Conservation (phyloP, 1,140 invertebrate genomes). For the Carposina sasakii region DNA sequence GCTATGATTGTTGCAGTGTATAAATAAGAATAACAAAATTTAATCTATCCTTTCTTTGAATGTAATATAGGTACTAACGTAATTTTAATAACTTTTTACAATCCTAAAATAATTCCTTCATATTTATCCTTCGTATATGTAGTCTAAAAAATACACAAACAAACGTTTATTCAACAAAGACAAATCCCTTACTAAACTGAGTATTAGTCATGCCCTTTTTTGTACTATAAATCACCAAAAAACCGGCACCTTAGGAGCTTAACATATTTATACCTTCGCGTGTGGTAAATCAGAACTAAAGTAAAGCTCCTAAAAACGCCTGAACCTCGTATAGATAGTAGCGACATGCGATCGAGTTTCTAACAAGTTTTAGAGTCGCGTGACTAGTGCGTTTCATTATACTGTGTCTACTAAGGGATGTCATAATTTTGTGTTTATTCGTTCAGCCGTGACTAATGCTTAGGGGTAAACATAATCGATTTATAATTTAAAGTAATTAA, state of each 20-base stretch:
- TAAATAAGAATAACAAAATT: too few relatives aligned
- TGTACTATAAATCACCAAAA: conserved; percentile 62
- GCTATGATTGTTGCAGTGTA: too few relatives aligned
- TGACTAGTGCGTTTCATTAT: conserved; percentile 44
- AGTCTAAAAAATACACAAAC: conserved; percentile 1
- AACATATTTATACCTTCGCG: too few relatives aligned
- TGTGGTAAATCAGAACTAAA: too few relatives aligned
- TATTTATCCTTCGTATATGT: not conserved
- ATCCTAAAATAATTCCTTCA: not conserved
- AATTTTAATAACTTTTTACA: not conserved
- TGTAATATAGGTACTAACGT: not conserved
- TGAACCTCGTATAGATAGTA: too few relatives aligned
- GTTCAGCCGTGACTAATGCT: conserved; percentile 50
- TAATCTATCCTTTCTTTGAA: not conserved
- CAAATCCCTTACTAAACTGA: conserved; percentile 20
- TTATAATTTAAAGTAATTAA: too few relatives aligned
- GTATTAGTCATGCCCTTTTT: conserved; percentile 41
- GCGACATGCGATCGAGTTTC: too few relatives aligned
- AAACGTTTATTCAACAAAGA: conserved; percentile 16
- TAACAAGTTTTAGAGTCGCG: too few relatives aligned
- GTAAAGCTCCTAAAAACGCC: too few relatives aligned
- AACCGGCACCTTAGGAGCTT: conserved; percentile 42
- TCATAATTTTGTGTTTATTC: conserved; percentile 64
- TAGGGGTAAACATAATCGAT: too few relatives aligned
- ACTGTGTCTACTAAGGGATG: too few relatives aligned